Percentiles rank a stretch among this genome's conserved stretches.
Evolutionary conservation across 2,888 invertebrate species (phyloP).

Genomic region (Volucella inflata): DNA sequence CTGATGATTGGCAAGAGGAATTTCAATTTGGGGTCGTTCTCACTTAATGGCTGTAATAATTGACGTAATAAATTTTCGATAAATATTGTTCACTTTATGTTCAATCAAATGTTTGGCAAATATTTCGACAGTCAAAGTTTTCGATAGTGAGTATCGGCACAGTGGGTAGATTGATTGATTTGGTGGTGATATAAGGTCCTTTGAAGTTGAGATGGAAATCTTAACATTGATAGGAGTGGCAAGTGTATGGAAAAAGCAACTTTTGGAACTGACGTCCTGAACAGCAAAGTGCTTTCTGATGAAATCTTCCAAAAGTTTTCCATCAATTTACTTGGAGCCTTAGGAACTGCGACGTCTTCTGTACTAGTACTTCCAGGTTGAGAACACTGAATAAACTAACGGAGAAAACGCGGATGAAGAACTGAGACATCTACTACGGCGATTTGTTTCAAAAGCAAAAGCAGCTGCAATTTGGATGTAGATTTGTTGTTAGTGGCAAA

Average conservation of each 20-base stretch:
- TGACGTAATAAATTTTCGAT: conserved; percentile 19
- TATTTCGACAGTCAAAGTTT: conserved; percentile 23
- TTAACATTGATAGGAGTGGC: not conserved
- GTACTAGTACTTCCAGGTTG: too few relatives aligned
- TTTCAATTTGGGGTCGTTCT: conserved; percentile 7
- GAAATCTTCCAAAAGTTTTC: too few relatives aligned
- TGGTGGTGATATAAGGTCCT: conserved; percentile 16
- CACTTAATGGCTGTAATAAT: conserved; percentile 31
- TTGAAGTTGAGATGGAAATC: conserved; percentile 9
- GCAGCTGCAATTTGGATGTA: too few relatives aligned
- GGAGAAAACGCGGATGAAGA: too few relatives aligned
- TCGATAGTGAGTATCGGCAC: not conserved
- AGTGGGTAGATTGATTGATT: conserved; percentile 30
- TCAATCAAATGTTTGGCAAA: conserved; percentile 13
- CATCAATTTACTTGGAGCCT: too few relatives aligned
- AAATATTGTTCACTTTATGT: conserved; percentile 10
- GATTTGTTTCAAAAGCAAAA: too few relatives aligned
- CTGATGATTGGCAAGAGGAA: conserved; percentile 43
- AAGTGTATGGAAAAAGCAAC: not conserved
- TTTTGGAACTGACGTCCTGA: too few relatives aligned
- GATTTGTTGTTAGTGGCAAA: too few relatives aligned
- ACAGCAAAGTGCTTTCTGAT: too few relatives aligned
- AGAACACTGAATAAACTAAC: too few relatives aligned
- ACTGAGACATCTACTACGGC: too few relatives aligned
- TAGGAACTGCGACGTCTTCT: too few relatives aligned